These are phyloP conservation scores for Megaceryle maxima DNA, from an alignment of 2,113 vertebrate genomes.

Conservation along the genomic window DNA sequence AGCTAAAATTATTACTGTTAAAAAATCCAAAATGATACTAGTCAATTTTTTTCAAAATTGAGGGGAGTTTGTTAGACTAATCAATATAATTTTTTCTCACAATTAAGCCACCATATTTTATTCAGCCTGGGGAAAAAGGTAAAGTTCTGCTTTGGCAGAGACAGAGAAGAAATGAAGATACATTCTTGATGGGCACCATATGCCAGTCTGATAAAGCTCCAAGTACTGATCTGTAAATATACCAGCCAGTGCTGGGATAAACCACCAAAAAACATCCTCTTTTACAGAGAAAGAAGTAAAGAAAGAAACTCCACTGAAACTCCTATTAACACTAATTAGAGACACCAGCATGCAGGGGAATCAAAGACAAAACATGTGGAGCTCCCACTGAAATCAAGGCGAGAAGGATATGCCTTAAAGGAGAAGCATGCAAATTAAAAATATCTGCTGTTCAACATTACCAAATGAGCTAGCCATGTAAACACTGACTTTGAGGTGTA, in stretches of 20 bases:
- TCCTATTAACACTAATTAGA: conserved; percentile 34
- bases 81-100: neutral
- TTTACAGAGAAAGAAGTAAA: neutral
- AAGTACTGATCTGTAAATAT: neutral
- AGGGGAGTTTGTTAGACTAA: neutral
- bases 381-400: neutral
- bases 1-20: neutral
- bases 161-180: neutral
- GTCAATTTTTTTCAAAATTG: neutral
- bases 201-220: neutral
- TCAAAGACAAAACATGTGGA: conserved; percentile 40
- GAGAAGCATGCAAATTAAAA: conserved; percentile 37
- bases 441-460: neutral
- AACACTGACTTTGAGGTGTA: neutral
- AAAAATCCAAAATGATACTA: neutral
- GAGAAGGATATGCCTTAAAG: conserved; percentile 18
- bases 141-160: neutral
- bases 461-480: neutral
- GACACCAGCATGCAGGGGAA: conserved; percentile 3
- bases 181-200: neutral
- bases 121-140: neutral
- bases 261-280: neutral
- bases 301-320: neutral
- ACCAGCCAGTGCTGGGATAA: neutral
- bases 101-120: neutral